phyloP scores from a whole-genome alignment of 2,113 vertebrate species.

The Indicator maculatus region DNA sequence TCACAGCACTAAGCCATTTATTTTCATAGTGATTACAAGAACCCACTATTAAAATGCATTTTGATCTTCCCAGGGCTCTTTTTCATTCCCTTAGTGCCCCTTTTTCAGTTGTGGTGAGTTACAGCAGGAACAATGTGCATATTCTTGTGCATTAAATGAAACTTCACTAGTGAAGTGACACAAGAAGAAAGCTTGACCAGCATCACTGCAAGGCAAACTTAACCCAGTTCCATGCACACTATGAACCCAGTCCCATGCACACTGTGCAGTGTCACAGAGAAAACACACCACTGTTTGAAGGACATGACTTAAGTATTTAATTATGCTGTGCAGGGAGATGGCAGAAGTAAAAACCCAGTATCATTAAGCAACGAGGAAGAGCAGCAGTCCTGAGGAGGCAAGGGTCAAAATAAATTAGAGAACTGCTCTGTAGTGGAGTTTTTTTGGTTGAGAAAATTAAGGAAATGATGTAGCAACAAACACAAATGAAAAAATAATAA shows the following conservation, averaged over 20 bases:
- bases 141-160: not conserved
- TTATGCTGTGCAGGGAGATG: not conserved
- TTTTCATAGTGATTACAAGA: not conserved
- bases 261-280: not conserved
- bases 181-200: not conserved
- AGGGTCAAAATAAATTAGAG: constrained; percentile 24
- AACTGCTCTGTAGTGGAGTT: not conserved
- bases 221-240: no score
- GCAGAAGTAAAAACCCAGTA: not conserved
- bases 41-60: not conserved
- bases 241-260: not conserved
- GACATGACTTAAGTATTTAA: constrained; percentile 9
- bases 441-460: constrained; percentile 32
- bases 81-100: no score
- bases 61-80: not conserved
- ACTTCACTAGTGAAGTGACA: not conserved
- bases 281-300: not conserved
- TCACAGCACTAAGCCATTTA: not conserved
- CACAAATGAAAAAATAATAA: constrained; percentile 43
- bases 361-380: not conserved
- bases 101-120: not conserved
- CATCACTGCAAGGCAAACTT: not conserved
- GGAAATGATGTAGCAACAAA: constrained; percentile 36
- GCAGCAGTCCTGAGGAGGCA: not conserved
- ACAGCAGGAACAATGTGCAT: not conserved